These are phyloP conservation scores for Oreonectes daqikongensis DNA, from an alignment of 2,797 vertebrate genomes.

Conservation along the genomic window DNA sequence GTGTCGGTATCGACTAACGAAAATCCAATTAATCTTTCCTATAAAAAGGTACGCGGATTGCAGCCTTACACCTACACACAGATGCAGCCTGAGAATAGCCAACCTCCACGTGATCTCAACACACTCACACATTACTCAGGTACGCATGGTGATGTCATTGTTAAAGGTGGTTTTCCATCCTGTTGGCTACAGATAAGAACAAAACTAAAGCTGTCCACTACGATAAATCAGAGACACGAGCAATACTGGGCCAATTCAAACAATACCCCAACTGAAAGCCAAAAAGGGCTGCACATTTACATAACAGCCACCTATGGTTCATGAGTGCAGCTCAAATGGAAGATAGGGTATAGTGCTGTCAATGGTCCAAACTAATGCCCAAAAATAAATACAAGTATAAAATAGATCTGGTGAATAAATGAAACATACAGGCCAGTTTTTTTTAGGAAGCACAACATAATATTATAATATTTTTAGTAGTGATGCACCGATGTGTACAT, in stretches of 20 bases:
- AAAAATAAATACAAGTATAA: neutral
- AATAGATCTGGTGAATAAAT: neutral
- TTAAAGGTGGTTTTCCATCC: constrained; percentile 11
- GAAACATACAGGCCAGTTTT: neutral
- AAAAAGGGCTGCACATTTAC: constrained; percentile 3
- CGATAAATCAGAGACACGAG: constrained; percentile 5
- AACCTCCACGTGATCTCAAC: neutral
- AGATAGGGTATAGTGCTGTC: neutral
- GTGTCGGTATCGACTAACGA: constrained; percentile 7
- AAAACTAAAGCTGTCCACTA: neutral
- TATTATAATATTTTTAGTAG: too few species aligned
- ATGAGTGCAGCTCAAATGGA: constrained; percentile 19
- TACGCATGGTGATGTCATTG: constrained; percentile 32
- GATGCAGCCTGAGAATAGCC: neutral
- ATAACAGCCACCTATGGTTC: constrained; percentile 22
- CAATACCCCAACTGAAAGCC: neutral
- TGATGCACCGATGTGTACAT: too few species aligned
- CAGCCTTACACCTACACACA: constrained; percentile 32
- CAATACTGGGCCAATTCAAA: constrained; percentile 13
- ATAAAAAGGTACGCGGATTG: constrained; percentile 48
- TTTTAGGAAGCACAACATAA: constrained; percentile 1
- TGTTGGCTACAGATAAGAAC: constrained; percentile 35
- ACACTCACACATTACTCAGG: constrained; percentile 24
- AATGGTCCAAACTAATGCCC: neutral
- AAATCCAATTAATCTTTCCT: constrained; percentile 49